Evolutionary conservation across 1,140 invertebrate species (phyloP).

Genomic region (Meloidogyne hapla): DNA sequence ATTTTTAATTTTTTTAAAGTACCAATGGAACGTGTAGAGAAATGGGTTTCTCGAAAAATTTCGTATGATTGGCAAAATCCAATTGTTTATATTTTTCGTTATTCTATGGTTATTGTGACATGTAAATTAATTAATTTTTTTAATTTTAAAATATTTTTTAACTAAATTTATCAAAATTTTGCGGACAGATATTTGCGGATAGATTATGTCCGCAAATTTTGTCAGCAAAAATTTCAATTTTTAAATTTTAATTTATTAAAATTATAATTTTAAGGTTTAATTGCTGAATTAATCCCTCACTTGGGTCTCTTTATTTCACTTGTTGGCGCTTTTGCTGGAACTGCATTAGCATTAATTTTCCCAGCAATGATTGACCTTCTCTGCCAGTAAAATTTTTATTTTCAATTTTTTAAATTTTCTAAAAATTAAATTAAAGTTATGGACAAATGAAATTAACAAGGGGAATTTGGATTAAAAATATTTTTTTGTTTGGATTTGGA

Average conservation of each 20-base stretch:
- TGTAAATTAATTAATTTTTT: slow-evolving; percentile 36
- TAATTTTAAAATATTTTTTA: not conserved
- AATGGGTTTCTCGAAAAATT: slow-evolving; percentile 60
- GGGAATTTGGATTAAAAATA: slow-evolving; percentile 44
- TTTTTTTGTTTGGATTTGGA: slow-evolving; percentile 41
- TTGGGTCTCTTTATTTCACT: slow-evolving; percentile 61
- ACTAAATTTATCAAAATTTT: too few relatives aligned
- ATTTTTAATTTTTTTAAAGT: slow-evolving; percentile 33
- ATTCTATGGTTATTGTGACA: slow-evolving; percentile 51
- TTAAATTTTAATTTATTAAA: not conserved
- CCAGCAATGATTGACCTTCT: slow-evolving; percentile 61
- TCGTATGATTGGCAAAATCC: slow-evolving; percentile 45
- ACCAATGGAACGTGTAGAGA: slow-evolving; percentile 58
- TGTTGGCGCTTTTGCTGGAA: slow-evolving; percentile 56
- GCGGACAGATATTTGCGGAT: too few relatives aligned
- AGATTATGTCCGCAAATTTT: not conserved
- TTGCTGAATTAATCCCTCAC: slow-evolving; percentile 59
- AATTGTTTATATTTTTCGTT: slow-evolving; percentile 52
- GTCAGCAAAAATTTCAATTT: not conserved
- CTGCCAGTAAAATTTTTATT: slow-evolving; percentile 21
- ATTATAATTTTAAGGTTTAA: slow-evolving; percentile 40
- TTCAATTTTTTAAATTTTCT: not conserved
- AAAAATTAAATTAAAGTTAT: slow-evolving; percentile 36
- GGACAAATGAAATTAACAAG: slow-evolving; percentile 31
- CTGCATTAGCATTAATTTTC: slow-evolving; percentile 58